Evolutionary conservation across 2,888 invertebrate species (phyloP), one percentile per base, ranked within the genome.

Genomic region (Hololepta plana): DNA sequence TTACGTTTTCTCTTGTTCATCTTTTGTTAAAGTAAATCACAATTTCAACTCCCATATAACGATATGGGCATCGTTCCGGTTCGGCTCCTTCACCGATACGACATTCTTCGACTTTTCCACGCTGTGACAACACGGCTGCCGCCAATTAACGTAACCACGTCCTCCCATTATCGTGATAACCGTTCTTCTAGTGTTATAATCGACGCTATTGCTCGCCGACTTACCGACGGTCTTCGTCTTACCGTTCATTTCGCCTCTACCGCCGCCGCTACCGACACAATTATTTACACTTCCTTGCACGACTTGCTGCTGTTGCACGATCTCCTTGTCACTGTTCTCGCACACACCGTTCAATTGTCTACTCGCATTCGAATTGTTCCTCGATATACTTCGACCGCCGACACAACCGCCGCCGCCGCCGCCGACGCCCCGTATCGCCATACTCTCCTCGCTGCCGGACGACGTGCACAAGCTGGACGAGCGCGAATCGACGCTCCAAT

Each of bases 41-140:
- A 74, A 67, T 47, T 79, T 80, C 58, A 76, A 72, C 54, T 90
- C 88, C 87, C 88, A 88, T 24, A 88, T 67, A 34, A 87, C 75
- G 43, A 88, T 73, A 55, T 87, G 82, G 9, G 88, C 85, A 61
- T 85, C 82, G 44, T 69, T 79, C 34, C 74, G 74, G 51, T 81
- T 81, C 23, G 74, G 73, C 33, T 75, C 75, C 24, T 64, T 64
- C 20, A 65, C 59, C 22, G 59, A 55, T 27, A 56, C 53, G 4
- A 61, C 58, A 29, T 41, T 41, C 29, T 46, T 56, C 39, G 40
- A 47, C 15, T 66, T 58, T 37, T 67, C 67, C 11, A 32, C 35
- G 13, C 65, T 59, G 19, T 49, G 34, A 47, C 72, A 68, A 43
- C 72, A 68, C 10, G 74, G 67, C 43, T 80, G 80, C 29, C 81